Conservation (phyloP, 2,113 vertebrate species). For the Tapirus terrestris region DNA sequence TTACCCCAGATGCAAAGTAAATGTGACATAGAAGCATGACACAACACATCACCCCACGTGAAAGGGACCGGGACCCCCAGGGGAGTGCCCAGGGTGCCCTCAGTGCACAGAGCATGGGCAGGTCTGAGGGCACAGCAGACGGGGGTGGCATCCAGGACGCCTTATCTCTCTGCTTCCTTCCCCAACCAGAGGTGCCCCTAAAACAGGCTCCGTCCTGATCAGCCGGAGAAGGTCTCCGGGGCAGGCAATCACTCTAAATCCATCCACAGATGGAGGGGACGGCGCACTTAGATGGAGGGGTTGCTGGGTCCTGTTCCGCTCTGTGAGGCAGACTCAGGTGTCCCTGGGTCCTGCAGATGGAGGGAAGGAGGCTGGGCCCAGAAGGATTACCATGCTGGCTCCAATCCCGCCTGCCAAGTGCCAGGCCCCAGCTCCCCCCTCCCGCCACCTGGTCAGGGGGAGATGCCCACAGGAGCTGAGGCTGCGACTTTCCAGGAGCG, state of each 20-base stretch:
- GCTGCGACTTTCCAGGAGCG: neutral
- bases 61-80: neutral
- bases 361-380: accelerated
- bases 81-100: accelerated
- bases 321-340: neutral
- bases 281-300: accelerated
- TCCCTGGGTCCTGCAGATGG: too few relatives aligned
- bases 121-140: neutral
- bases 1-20: accelerated
- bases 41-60: accelerated
- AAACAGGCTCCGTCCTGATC: accelerated
- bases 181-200: accelerated
- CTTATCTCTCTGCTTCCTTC: neutral
- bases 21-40: accelerated
- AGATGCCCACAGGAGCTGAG: neutral
- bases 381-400: too few relatives aligned
- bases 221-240: neutral
- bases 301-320: neutral
- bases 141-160: accelerated
- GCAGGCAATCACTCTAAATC: accelerated
- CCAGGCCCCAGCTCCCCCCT: too few relatives aligned
- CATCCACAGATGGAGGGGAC: accelerated
- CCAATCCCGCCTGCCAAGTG: accelerated
- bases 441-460: accelerated
- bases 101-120: neutral